Conservation (phyloP, 1,140 invertebrate genomes). For the Atopsyche davidsoni region DNA sequence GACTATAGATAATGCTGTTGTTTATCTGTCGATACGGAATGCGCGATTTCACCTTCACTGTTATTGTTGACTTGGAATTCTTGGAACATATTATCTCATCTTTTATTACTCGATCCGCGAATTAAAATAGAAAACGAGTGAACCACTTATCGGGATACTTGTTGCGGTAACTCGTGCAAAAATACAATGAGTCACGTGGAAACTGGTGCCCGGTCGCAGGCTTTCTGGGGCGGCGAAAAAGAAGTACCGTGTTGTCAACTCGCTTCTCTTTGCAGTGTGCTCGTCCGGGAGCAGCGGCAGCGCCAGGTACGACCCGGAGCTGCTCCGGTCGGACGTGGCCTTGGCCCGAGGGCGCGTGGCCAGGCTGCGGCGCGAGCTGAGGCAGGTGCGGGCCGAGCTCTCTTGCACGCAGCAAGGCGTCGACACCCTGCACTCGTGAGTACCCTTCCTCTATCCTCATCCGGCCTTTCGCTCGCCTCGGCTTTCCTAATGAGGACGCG, state of each 20-base stretch:
- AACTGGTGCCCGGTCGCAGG: too few relatives aligned
- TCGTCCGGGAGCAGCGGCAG: conserved; percentile 83
- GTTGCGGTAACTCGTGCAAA: too few relatives aligned
- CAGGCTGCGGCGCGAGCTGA: conserved; percentile 81
- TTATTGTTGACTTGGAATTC: too few relatives aligned
- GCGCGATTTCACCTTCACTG: too few relatives aligned
- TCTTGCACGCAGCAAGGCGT: conserved; percentile 86
- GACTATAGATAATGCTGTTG: neutral
- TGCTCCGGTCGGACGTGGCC: conserved; percentile 86
- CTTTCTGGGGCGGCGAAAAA: too few relatives aligned
- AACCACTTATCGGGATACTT: too few relatives aligned
- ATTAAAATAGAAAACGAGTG: too few relatives aligned
- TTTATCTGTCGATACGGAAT: too few relatives aligned
- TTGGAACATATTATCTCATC: too few relatives aligned
- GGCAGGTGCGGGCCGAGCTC: conserved; percentile 88
- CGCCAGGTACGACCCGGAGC: conserved; percentile 90
- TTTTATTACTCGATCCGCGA: too few relatives aligned
- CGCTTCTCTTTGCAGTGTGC: conserved; percentile 61
- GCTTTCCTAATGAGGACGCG: conserved; percentile 4
- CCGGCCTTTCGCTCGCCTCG: neutral
- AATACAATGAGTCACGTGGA: too few relatives aligned
- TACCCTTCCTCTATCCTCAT: conserved; percentile 28
- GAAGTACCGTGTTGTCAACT: conserved; percentile 3
- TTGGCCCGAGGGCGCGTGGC: conserved; percentile 83
- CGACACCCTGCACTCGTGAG: conserved; percentile 82